Percentiles rank a stretch among this genome's conserved stretches.
phyloP scores from a whole-genome alignment of 2,888 invertebrate species.

The Melanchra persicariae region DNA sequence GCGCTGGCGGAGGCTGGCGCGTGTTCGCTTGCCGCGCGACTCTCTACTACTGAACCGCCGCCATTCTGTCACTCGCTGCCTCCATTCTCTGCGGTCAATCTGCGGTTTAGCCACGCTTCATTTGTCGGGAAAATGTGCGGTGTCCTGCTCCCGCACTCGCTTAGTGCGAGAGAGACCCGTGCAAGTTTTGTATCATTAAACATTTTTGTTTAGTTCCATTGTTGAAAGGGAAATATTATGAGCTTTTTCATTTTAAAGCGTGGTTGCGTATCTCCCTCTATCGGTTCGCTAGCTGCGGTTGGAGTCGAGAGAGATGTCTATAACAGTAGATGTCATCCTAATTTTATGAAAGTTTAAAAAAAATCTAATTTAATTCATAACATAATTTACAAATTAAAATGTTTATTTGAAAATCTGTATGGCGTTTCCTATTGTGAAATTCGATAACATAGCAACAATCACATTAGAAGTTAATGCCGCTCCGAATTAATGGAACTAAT shows the following conservation, averaged over 20 bases:
- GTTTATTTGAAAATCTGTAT: conserved; percentile 7
- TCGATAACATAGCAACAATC: conserved; percentile 51
- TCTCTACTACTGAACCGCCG: conserved; percentile 88
- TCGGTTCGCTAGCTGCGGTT: conserved; percentile 72
- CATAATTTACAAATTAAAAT: too few relatives aligned
- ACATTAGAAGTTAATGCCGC: conserved; percentile 66
- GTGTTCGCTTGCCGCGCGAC: conserved; percentile 85
- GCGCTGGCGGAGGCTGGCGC: conserved; percentile 72
- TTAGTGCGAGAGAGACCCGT: conserved; percentile 78
- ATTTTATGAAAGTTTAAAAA: conserved; percentile 21
- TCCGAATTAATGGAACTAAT: conserved; percentile 74
- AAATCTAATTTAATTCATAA: not conserved
- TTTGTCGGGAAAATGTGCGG: conserved; percentile 90
- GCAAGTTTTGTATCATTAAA: conserved; percentile 88
- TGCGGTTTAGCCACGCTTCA: conserved; percentile 91
- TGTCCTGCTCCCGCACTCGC: conserved; percentile 74
- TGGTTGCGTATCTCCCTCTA: conserved; percentile 79
- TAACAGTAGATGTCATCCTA: conserved; percentile 60
- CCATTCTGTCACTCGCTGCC: conserved; percentile 91
- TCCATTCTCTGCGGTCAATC: conserved; percentile 91
- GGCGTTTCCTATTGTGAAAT: conserved; percentile 44
- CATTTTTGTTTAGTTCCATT: conserved; percentile 89
- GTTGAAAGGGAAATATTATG: conserved; percentile 88
- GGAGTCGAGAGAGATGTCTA: conserved; percentile 75
- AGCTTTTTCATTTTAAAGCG: conserved; percentile 86